Evolutionary conservation across 2,888 invertebrate species (phyloP).

Genomic region (Rhingia rostrata): DNA sequence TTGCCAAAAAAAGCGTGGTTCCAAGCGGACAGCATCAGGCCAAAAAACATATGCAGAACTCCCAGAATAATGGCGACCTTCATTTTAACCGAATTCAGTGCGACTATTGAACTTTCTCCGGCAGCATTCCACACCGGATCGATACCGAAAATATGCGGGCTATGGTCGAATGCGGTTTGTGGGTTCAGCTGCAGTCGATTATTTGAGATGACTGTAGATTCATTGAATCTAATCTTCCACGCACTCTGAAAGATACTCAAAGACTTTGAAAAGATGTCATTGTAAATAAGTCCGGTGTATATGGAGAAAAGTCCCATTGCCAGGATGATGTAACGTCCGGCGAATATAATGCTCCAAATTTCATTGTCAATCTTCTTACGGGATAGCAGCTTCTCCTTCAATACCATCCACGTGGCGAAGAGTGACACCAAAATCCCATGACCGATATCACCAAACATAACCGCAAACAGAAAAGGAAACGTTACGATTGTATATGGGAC

Average conservation of each 20-base stretch:
- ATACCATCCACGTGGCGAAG: constrained; percentile 91
- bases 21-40: constrained; percentile 90
- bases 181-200: constrained; percentile 86
- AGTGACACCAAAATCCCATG: constrained; percentile 93
- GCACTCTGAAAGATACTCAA: constrained; percentile 95
- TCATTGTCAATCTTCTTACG: constrained; percentile 88
- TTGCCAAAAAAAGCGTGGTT: constrained; percentile 89
- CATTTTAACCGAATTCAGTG: constrained; percentile 97
- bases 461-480: constrained; percentile 96
- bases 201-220: constrained; percentile 82
- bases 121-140: constrained; percentile 89
- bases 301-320: constrained; percentile 98
- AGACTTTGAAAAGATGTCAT: constrained; percentile 96
- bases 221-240: constrained; percentile 87
- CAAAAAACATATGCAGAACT: constrained; percentile 96
- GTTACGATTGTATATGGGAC: constrained; percentile 94
- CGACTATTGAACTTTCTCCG: constrained; percentile 93
- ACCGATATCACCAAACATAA: constrained; percentile 98
- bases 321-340: constrained; percentile 97
- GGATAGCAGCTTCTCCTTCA: constrained; percentile 89
- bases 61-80: constrained; percentile 96
- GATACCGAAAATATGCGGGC: constrained; percentile 90
- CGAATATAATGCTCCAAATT: constrained; percentile 98
- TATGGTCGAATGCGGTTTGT: constrained; percentile 81
- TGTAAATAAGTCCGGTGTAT: constrained; percentile 98